Percentiles rank a stretch among this genome's conserved stretches.
phyloP scores from a whole-genome alignment of 2,888 invertebrate genomes.

The Cynaeus angustus region DNA sequence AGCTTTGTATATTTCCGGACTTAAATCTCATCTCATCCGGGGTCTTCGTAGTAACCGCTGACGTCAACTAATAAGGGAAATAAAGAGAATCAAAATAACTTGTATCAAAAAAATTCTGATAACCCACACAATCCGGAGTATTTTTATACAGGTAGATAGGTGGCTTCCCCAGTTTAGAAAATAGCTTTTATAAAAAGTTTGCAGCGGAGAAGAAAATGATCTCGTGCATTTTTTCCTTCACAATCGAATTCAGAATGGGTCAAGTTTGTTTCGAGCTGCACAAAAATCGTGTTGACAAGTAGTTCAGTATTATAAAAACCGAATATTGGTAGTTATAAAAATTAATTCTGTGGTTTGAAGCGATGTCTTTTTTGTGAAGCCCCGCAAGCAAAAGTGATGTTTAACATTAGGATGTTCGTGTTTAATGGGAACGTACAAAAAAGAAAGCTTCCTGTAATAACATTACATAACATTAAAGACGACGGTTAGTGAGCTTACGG shows the following conservation, averaged over 20 bases:
- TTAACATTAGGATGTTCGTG: too few relatives aligned
- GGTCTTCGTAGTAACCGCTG: conserved; percentile 34
- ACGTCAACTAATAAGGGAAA: conserved; percentile 29
- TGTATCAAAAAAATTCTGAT: conserved; percentile 14
- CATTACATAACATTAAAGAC: not conserved
- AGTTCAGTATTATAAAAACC: too few relatives aligned
- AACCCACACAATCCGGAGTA: conserved; percentile 15
- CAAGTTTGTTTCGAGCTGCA: too few relatives aligned
- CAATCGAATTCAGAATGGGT: too few relatives aligned
- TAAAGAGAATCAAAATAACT: conserved; percentile 4
- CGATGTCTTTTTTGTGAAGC: too few relatives aligned
- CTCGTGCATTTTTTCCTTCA: too few relatives aligned
- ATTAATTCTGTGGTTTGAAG: too few relatives aligned
- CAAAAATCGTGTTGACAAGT: too few relatives aligned
- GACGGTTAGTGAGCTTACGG: not conserved
- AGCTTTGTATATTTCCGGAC: conserved; percentile 13
- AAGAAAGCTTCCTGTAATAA: conserved; percentile 4
- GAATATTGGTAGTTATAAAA: too few relatives aligned
- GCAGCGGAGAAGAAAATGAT: too few relatives aligned
- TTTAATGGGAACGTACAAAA: not conserved
- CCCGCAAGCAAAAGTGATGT: too few relatives aligned
- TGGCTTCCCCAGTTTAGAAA: not conserved
- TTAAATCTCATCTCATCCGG: conserved; percentile 15
- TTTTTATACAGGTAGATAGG: not conserved
- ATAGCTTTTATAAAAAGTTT: not conserved